Conservation (phyloP, 2,113 vertebrate genomes). For the Octodon degus region DNA sequence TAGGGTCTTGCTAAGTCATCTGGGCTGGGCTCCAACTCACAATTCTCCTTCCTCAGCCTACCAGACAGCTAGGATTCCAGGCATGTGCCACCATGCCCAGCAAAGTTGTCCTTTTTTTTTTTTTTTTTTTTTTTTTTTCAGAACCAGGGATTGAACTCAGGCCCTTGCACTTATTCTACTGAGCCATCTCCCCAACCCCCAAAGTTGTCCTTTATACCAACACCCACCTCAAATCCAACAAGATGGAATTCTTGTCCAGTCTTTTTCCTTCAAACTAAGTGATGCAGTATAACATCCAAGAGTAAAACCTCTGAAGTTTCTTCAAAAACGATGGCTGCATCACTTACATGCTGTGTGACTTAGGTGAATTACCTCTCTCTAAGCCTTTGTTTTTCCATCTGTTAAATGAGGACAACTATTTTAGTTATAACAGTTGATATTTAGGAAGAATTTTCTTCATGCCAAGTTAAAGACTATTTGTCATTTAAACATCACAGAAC, state of each 20-base stretch:
- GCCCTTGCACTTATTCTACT: too few species aligned
- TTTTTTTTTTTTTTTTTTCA: too few species aligned
- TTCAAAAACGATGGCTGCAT: neutral
- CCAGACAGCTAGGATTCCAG: neutral
- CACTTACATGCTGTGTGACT: neutral
- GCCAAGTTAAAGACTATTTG: constrained; percentile 27
- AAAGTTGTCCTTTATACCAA: neutral
- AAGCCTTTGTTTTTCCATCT: constrained; percentile 42
- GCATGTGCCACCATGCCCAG: neutral
- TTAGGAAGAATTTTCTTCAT: constrained; percentile 19
- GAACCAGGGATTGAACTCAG: too few species aligned
- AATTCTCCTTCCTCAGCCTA: neutral
- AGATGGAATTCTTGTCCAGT: neutral
- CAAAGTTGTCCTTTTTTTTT: neutral
- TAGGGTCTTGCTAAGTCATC: neutral
- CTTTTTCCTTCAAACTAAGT: neutral
- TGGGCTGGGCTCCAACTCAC: neutral
- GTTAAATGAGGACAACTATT: constrained; percentile 48
- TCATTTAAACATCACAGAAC: neutral
- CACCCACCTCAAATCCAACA: neutral
- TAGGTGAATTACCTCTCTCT: constrained; percentile 20
- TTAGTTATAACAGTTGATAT: constrained; percentile 46
- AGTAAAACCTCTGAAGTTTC: neutral
- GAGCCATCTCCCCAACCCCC: neutral
- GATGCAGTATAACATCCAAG: neutral